phyloP scores from a whole-genome alignment of 2,888 invertebrate species.

The Hirudinaria manillensis region DNA sequence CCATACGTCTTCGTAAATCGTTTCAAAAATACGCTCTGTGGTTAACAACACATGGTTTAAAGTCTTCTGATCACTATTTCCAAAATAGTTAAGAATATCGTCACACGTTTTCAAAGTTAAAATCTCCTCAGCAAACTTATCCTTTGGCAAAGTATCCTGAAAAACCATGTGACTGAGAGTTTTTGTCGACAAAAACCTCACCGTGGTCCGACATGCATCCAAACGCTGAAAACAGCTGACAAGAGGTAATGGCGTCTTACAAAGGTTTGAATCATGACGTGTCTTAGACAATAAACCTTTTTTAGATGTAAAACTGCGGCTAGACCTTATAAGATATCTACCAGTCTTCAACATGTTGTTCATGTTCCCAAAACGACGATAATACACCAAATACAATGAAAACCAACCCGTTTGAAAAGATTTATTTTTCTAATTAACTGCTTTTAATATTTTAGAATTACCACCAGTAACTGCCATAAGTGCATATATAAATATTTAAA shows the following conservation, averaged over 20 bases:
- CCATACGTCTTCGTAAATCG: constrained; percentile 20
- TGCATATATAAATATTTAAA: no score
- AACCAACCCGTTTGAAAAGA: no score
- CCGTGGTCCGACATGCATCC: not conserved
- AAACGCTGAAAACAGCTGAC: not conserved
- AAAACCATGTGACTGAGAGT: not conserved
- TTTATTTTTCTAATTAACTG: no score
- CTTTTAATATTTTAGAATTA: no score
- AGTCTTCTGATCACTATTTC: not conserved
- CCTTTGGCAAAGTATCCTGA: not conserved
- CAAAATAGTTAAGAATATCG: constrained; percentile 15
- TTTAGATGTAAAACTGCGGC: no score
- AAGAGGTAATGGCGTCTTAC: not conserved
- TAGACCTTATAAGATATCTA: no score
- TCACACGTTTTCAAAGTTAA: not conserved
- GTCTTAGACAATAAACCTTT: not conserved
- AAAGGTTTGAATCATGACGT: not conserved
- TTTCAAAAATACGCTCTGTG: not conserved
- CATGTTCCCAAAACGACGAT: no score
- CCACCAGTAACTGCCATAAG: no score
- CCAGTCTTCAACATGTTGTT: no score
- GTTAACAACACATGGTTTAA: constrained; percentile 10
- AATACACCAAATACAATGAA: no score
- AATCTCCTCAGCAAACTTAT: not conserved
- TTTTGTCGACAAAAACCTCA: not conserved